These are phyloP conservation scores for Sternarchorhynchus goeldii DNA, from an alignment of 2,797 vertebrate species.

Conservation along the genomic window DNA sequence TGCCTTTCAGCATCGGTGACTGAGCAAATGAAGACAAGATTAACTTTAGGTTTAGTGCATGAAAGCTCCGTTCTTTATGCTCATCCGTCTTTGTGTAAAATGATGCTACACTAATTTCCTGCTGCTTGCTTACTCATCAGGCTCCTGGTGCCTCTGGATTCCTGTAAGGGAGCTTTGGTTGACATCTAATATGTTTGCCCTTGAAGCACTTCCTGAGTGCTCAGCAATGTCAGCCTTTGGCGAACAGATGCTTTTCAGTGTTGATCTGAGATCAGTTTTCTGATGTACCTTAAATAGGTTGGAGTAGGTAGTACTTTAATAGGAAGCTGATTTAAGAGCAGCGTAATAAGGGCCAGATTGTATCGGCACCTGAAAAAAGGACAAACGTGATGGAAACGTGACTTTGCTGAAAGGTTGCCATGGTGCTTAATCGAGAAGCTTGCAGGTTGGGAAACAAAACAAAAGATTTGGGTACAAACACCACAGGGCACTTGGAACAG, in stretches of 20 bases:
- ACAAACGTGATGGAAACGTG: background rate
- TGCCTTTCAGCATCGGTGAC: constrained; percentile 23
- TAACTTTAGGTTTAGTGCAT: constrained; percentile 15
- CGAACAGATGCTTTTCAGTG: background rate
- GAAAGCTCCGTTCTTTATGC: constrained; percentile 15
- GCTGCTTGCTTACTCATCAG: constrained; percentile 21
- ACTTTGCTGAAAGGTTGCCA: background rate
- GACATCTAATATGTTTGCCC: constrained; percentile 9
- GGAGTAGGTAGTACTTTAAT: background rate
- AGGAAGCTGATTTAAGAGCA: background rate
- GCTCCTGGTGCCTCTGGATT: background rate
- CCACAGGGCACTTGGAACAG: no score
- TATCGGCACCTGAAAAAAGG: background rate
- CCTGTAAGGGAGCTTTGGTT: background rate
- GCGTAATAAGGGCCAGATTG: background rate
- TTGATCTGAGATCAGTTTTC: background rate
- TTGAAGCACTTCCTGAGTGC: constrained; percentile 24
- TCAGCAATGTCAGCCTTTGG: background rate
- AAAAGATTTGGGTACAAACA: no score
- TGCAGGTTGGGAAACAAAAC: no score
- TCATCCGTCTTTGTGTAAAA: constrained; percentile 14
- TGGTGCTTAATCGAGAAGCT: background rate
- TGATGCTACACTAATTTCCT: constrained; percentile 26
- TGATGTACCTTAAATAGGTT: background rate
- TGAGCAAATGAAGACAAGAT: constrained; percentile 27